Evolutionary conservation across 2,113 vertebrate genomes (phyloP).

Genomic region (Micronycteris hirsuta): DNA sequence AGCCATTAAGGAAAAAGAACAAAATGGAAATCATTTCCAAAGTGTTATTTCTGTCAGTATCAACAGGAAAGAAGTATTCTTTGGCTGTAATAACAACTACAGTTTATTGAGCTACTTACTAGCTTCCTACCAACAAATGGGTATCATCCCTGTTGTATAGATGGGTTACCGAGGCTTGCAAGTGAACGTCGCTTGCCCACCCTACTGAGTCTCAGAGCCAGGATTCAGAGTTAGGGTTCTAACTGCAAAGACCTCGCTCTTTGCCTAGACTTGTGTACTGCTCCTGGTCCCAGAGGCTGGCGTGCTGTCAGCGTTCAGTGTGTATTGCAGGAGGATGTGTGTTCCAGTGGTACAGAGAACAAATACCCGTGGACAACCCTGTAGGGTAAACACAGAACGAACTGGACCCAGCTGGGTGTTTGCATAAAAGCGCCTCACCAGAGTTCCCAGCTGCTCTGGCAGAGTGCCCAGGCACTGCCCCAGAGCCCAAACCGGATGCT

Average conservation of each 20-base stretch:
- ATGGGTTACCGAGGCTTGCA: not conserved
- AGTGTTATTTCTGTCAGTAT: not conserved
- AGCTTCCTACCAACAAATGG: not conserved
- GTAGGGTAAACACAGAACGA: constrained; percentile 58
- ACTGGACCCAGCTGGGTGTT: constrained; percentile 51
- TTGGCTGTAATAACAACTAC: not conserved
- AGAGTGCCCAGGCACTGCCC: constrained; percentile 39
- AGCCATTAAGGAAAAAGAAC: not conserved
- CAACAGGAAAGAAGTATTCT: not conserved
- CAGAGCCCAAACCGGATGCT: constrained; percentile 17
- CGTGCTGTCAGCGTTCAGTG: not conserved
- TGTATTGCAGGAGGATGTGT: not conserved
- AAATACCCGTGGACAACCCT: constrained; percentile 42
- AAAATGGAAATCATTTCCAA: not conserved
- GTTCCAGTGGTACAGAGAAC: not conserved
- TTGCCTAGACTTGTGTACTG: not conserved
- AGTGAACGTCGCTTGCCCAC: not conserved
- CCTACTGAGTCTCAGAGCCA: not conserved
- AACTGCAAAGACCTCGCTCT: not conserved
- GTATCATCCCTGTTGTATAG: not conserved
- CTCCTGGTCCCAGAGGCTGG: not conserved
- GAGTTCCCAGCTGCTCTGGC: constrained; percentile 61
- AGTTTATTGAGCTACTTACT: not conserved
- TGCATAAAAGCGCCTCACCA: constrained; percentile 53
- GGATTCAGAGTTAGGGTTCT: not conserved